These are phyloP conservation scores for Halocaridina rubra DNA, from an alignment of 2,888 invertebrate genomes.

Conservation along the genomic window DNA sequence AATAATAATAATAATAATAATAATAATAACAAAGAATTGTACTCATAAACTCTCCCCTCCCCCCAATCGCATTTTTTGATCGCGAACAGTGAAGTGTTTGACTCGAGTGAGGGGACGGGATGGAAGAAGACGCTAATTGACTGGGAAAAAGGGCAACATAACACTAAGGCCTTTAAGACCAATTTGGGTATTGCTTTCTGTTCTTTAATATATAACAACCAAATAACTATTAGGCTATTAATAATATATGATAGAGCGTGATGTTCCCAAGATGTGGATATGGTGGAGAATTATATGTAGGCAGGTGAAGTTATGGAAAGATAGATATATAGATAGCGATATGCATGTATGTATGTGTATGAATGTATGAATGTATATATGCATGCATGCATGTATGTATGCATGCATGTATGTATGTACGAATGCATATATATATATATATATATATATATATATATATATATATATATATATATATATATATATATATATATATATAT, in stretches of 20 bases:
- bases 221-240: too few species aligned
- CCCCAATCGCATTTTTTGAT: background rate
- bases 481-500: background rate
- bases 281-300: too few species aligned
- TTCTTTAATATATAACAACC: too few species aligned
- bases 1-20: background rate
- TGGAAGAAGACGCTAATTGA: background rate
- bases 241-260: too few species aligned
- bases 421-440: background rate
- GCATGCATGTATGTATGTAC: background rate
- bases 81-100: too few species aligned
- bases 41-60: too few species aligned
- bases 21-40: background rate
- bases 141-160: background rate
- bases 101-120: background rate
- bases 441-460: background rate
- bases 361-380: background rate
- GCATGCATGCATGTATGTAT: background rate
- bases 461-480: background rate
- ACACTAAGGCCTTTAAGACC: too few species aligned
- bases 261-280: too few species aligned
- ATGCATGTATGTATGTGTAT: background rate
- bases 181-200: too few species aligned
- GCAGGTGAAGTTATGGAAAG: too few species aligned
- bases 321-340: too few species aligned